A percentile compares a stretch with the other conserved stretches of the same genome.
These are phyloP conservation scores for Toxotes lorentzi DNA, from an alignment of 2,797 vertebrate genomes.

Conservation along the genomic window DNA sequence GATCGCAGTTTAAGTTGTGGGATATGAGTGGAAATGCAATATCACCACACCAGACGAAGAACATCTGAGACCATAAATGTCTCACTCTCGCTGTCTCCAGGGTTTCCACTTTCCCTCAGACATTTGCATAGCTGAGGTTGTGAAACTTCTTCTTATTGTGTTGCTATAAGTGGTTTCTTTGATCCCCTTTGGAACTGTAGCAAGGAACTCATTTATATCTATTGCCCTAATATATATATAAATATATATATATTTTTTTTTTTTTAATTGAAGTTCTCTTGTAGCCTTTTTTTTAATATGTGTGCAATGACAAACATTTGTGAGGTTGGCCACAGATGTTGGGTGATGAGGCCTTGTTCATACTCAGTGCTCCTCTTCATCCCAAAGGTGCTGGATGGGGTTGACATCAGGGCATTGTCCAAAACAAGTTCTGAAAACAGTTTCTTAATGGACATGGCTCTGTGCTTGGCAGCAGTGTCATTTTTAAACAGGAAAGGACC, in stretches of 20 bases:
- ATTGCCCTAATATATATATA: not conserved
- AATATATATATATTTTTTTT: not conserved
- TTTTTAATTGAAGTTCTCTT: not conserved
- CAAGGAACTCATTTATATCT: not conserved
- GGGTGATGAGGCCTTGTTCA: not conserved
- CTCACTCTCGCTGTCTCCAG: conserved; percentile 82
- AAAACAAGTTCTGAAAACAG: not conserved
- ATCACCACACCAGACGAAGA: conserved; percentile 72
- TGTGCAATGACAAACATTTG: not conserved
- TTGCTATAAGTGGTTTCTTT: not conserved
- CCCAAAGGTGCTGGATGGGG: not conserved
- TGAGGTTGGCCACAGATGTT: not conserved
- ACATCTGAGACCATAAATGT: conserved; percentile 84
- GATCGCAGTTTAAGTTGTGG: conserved; percentile 65
- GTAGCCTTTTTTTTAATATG: not conserved
- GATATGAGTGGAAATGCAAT: conserved; percentile 78
- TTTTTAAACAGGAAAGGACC: not conserved
- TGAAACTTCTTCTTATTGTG: conserved; percentile 7
- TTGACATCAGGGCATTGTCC: not conserved
- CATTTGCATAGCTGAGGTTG: conserved; percentile 27
- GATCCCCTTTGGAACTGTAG: not conserved
- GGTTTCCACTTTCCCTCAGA: conserved; percentile 75
- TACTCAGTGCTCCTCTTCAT: not conserved
- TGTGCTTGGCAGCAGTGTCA: not conserved
- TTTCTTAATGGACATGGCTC: not conserved